A percentile compares a stretch with the other conserved stretches of the same genome.
phyloP scores from a whole-genome alignment of 2,888 invertebrate genomes.

The Bombyx huttoni region DNA sequence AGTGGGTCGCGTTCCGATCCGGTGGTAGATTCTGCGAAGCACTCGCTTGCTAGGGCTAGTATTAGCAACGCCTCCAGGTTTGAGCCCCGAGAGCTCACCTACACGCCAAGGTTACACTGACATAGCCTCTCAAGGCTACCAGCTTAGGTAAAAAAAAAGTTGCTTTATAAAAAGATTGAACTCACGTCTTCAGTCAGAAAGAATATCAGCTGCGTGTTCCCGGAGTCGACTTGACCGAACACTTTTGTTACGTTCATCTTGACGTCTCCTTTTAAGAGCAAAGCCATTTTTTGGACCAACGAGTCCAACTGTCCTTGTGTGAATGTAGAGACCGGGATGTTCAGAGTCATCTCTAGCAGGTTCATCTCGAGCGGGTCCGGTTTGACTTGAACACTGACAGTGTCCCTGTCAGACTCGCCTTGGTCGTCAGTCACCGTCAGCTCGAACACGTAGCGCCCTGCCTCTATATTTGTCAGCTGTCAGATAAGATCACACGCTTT shows the following conservation, averaged over 20 bases:
- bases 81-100: too few relatives aligned
- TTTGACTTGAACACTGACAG: slow-evolving; percentile 86
- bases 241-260: slow-evolving; percentile 74
- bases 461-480: slow-evolving; percentile 85
- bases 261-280: slow-evolving; percentile 82
- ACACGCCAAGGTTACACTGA: too few relatives aligned
- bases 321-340: slow-evolving; percentile 76
- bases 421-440: slow-evolving; percentile 93
- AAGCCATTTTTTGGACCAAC: slow-evolving; percentile 83
- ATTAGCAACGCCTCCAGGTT: too few relatives aligned
- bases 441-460: slow-evolving; percentile 90
- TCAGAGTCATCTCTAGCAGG: slow-evolving; percentile 86
- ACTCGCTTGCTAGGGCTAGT: too few relatives aligned
- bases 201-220: slow-evolving; percentile 77
- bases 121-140: too few relatives aligned
- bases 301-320: slow-evolving; percentile 78
- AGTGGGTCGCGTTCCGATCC: too few relatives aligned
- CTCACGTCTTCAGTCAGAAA: slow-evolving; percentile 74
- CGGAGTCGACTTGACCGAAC: slow-evolving; percentile 72
- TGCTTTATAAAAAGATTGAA: background rate
- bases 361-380: slow-evolving; percentile 81
- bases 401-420: slow-evolving; percentile 85
- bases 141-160: background rate
- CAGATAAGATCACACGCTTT: too few relatives aligned
- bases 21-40: too few relatives aligned